phyloP scores from a whole-genome alignment of 2,113 vertebrate species.

The Salvelinus fontinalis region DNA sequence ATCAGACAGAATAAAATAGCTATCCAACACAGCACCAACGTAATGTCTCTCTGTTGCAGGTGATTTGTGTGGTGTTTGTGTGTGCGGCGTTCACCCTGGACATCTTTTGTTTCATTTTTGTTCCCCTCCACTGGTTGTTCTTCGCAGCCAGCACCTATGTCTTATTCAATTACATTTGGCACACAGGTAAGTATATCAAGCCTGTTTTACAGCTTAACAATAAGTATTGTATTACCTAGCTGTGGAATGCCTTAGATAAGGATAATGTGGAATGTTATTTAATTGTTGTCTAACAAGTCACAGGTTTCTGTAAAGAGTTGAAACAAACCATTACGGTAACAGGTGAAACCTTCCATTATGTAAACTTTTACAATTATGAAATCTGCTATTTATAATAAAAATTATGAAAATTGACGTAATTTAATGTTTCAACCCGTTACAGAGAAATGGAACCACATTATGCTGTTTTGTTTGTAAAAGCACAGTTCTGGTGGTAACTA shows the following conservation, averaged over 20 bases:
- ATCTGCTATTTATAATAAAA: too few species aligned
- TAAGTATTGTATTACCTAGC: background rate
- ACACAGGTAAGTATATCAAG: slow-evolving; percentile 73
- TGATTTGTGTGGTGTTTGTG: slow-evolving; percentile 79
- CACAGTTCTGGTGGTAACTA: background rate
- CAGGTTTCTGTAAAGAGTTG: too few species aligned
- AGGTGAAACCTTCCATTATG: too few species aligned
- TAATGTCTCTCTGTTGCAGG: slow-evolving; percentile 52
- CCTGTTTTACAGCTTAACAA: background rate
- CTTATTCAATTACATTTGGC: slow-evolving; percentile 82
- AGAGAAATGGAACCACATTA: background rate
- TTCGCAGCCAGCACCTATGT: slow-evolving; percentile 82
- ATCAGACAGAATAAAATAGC: too few species aligned
- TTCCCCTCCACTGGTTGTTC: slow-evolving; percentile 82
- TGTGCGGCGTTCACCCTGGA: slow-evolving; percentile 81
- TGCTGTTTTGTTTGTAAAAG: background rate
- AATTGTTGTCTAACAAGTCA: too few species aligned
- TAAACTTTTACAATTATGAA: too few species aligned
- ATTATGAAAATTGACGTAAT: too few species aligned
- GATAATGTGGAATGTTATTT: background rate
- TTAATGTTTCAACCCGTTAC: too few species aligned
- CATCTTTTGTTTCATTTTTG: slow-evolving; percentile 81
- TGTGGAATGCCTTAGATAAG: too few species aligned
- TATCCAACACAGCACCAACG: too few species aligned
- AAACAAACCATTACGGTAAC: too few species aligned